Percentiles rank a stretch among this genome's conserved stretches.
Conservation (phyloP, 2,113 vertebrate genomes). For the Scalopus aquaticus region DNA sequence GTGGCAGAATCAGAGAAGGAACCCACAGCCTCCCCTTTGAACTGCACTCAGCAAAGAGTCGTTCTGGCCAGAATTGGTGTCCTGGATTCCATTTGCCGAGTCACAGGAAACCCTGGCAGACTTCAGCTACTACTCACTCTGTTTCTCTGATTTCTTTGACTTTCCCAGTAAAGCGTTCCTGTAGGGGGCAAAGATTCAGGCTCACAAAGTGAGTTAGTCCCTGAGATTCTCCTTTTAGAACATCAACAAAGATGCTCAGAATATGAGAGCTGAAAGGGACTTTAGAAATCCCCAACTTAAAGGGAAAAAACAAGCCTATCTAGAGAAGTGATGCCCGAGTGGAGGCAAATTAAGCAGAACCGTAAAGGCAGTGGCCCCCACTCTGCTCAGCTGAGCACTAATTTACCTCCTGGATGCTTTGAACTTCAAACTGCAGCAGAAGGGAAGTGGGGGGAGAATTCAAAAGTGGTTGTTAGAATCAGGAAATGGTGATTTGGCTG, state of each 20-base stretch:
- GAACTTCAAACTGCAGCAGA: conserved; percentile 59
- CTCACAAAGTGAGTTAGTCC: not conserved
- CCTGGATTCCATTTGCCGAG: not conserved
- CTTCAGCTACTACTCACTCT: not conserved
- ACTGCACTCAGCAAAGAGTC: not conserved
- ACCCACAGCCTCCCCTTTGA: not conserved
- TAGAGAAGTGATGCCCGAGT: not conserved
- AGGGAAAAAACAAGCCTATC: not conserved
- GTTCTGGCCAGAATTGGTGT: not conserved
- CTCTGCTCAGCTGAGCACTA: not conserved
- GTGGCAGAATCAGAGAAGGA: not conserved
- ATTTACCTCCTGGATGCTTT: conserved; percentile 19
- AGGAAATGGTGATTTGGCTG: conserved; percentile 68
- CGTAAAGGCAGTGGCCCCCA: not conserved
- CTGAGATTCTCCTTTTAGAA: not conserved
- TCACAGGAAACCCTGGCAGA: not conserved
- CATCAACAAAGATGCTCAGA: not conserved
- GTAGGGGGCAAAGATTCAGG: not conserved
- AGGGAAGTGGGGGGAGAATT: conserved; percentile 29
- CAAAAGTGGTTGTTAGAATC: conserved; percentile 45
- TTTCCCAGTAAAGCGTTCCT: not conserved
- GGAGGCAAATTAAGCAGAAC: not conserved
- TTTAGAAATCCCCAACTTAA: not conserved
- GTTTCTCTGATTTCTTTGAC: conserved; percentile 25
- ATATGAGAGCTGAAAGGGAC: conserved; percentile 22